phyloP scores from a whole-genome alignment of 2,113 vertebrate genomes.

The Gobio gobio region DNA sequence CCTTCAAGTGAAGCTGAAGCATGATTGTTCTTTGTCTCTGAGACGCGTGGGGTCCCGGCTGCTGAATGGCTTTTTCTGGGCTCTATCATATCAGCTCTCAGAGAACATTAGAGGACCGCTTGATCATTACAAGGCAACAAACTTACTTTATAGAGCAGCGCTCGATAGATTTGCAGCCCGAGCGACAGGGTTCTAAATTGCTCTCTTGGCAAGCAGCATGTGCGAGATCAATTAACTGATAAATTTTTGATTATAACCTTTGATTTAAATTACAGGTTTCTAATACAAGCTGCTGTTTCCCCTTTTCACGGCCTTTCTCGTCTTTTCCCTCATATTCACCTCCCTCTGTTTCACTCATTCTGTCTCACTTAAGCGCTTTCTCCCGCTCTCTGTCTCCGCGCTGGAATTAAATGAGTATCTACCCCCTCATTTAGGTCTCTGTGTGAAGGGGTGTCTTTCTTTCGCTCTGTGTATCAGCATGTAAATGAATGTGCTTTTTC shows the following conservation, averaged over 20 bases:
- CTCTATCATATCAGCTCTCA: constrained; percentile 57
- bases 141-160: constrained; percentile 62
- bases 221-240: constrained; percentile 74
- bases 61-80: constrained; percentile 42
- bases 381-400: constrained; percentile 43
- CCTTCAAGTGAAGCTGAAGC: neutral
- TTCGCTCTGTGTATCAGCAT: constrained; percentile 43
- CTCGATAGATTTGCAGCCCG: constrained; percentile 41
- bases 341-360: constrained; percentile 32
- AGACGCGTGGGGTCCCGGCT: neutral
- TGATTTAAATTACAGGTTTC: constrained; percentile 63
- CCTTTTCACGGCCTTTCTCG: constrained; percentile 38
- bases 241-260: constrained; percentile 74
- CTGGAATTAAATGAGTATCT: constrained; percentile 43
- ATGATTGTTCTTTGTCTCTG: constrained; percentile 29
- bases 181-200: constrained; percentile 54
- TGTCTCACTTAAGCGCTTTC: constrained; percentile 44
- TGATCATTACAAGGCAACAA: constrained; percentile 61
- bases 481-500: constrained; percentile 49
- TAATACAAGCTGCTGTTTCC: constrained; percentile 52
- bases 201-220: constrained; percentile 59
- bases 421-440: constrained; percentile 49
- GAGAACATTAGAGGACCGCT: constrained; percentile 57
- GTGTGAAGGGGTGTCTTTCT: constrained; percentile 46
- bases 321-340: constrained; percentile 20